These are phyloP conservation scores for Melanargia galathea DNA, from an alignment of 2,888 invertebrate genomes.

Conservation along the genomic window DNA sequence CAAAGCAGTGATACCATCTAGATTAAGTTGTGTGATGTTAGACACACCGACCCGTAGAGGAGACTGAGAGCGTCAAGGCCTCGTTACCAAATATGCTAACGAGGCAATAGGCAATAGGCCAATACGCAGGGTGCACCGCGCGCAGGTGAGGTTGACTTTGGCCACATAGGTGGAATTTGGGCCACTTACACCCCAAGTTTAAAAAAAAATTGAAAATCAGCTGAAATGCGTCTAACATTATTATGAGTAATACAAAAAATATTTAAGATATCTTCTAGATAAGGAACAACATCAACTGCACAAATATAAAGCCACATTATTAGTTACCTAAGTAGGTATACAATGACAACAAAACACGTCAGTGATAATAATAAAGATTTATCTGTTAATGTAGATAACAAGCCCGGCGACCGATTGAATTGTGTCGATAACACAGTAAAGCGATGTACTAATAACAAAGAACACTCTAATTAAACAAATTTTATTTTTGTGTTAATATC, in stretches of 20 bases:
- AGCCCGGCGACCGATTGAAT: constrained; percentile 50
- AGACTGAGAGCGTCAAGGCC: too few species aligned
- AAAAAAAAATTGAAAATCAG: too few species aligned
- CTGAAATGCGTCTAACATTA: background rate
- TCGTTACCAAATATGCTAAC: too few species aligned
- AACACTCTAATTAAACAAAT: constrained; percentile 46
- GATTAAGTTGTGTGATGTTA: too few species aligned
- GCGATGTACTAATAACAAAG: constrained; percentile 56
- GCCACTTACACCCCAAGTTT: too few species aligned
- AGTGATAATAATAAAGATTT: constrained; percentile 47
- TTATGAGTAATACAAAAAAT: background rate
- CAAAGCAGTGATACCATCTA: too few species aligned
- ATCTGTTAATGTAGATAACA: constrained; percentile 61
- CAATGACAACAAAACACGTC: constrained; percentile 31
- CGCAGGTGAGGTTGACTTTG: too few species aligned
- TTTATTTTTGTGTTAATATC: background rate
- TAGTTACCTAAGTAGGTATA: constrained; percentile 14
- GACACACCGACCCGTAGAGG: too few species aligned
- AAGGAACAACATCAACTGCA: background rate
- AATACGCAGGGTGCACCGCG: too few species aligned
- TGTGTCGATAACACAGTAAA: constrained; percentile 57
- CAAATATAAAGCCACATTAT: background rate
- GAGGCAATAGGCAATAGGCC: too few species aligned
- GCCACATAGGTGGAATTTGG: too few species aligned
- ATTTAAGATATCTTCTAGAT: background rate